Evolutionary conservation across 2,113 vertebrate genomes (phyloP), one percentile per base, ranked within the genome.

Genomic region (Micronycteris hirsuta): DNA sequence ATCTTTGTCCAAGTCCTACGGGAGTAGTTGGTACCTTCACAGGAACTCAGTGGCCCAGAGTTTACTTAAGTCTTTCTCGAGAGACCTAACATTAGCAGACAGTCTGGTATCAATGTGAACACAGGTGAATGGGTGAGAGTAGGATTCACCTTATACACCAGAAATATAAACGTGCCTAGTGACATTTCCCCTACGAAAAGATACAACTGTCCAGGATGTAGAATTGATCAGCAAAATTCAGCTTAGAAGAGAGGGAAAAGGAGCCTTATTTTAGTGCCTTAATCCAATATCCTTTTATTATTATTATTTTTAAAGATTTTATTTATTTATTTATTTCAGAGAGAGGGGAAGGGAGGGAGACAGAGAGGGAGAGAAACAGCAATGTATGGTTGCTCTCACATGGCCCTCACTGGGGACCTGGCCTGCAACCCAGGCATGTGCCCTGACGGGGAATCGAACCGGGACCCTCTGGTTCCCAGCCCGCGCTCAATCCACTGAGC

Each of bases 21-120:
- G 56, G 54, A 58, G 61, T 67, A 97, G 71, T 41, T 63, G 92
- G 89, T 33, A 86, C 71, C 82, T 86, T 89, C 83, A 49, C 38
- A 80, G 45, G 74, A 93, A 86, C 45, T 88, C 58, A 90, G 20
- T 43, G 45, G 52, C 41, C 47, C 22, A 31, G 52, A 87, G 36
- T 85, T 85, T 63, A 86, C n/a, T 38, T 77, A 85, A 90, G 47
- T 95, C 78, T 95, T 96, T 93, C 78, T 94, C 36, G 81, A 45
- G 82, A 87, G 38, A 88, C 28, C 45, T 45, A 56, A 33, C 52
- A 33, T 84, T 61, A 87, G 36, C n/a, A 63, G 89, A 91, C 31
- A 33, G 26, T 73, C 87, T 58, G 84, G 28, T 86, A 68, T 89
- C 88, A 85, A 56, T 0, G 49, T 28, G 26, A 88, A 82, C 36